phyloP scores from a whole-genome alignment of 2,797 vertebrate genomes.

The Aulostomus chinensis region DNA sequence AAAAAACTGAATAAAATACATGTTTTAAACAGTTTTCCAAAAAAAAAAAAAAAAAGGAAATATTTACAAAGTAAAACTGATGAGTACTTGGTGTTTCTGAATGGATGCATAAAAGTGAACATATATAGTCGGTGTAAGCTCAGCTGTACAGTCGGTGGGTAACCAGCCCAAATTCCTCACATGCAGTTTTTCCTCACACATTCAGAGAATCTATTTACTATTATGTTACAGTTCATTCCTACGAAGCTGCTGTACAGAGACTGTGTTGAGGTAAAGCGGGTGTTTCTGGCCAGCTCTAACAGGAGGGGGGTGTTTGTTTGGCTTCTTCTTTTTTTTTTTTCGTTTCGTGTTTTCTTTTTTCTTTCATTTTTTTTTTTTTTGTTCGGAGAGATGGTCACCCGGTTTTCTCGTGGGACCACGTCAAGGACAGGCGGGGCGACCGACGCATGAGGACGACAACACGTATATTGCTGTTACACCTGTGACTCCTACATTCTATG shows the following conservation, averaged over 20 bases:
- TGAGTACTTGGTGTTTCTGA: constrained; percentile 46
- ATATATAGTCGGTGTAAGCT: constrained; percentile 51
- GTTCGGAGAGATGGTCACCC: constrained; percentile 14
- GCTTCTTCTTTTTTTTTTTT: too few species aligned
- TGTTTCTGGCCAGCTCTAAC: constrained; percentile 55
- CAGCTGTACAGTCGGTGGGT: constrained; percentile 70
- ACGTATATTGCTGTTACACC: constrained; percentile 76
- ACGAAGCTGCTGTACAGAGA: constrained; percentile 71
- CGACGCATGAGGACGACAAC: constrained; percentile 46
- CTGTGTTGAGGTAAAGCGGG: constrained; percentile 70
- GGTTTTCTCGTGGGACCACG: constrained; percentile 20
- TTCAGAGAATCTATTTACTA: constrained; percentile 66
- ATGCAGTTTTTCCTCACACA: constrained; percentile 67
- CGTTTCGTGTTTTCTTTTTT: background rate
- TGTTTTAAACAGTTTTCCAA: constrained; percentile 25
- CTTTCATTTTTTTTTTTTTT: background rate
- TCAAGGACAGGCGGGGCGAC: constrained; percentile 19
- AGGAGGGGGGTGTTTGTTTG: constrained; percentile 1
- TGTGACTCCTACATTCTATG: constrained; percentile 70
- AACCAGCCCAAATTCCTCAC: constrained; percentile 71
- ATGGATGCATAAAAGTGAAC: constrained; percentile 69
- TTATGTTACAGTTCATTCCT: constrained; percentile 68
- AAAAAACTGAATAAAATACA: constrained; percentile 26
- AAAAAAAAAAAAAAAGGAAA: constrained; percentile 14
- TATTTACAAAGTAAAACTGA: constrained; percentile 72